These are phyloP conservation scores for Podocnemis expansa DNA, from an alignment of 2,113 vertebrate species.

Conservation along the genomic window DNA sequence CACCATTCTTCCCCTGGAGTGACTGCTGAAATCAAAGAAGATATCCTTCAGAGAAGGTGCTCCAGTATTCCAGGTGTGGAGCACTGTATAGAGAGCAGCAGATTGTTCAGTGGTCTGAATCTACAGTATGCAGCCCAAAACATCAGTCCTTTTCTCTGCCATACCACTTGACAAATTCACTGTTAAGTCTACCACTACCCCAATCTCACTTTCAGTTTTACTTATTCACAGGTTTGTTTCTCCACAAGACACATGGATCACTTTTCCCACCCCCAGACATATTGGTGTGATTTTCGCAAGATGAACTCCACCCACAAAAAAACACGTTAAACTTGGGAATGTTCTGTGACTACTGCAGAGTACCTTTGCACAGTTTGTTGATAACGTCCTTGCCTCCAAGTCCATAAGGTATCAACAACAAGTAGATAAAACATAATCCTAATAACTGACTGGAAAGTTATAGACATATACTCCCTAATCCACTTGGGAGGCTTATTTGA, in stretches of 20 bases:
- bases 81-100: background rate
- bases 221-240: background rate
- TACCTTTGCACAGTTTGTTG: slow-evolving; percentile 54
- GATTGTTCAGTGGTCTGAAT: background rate
- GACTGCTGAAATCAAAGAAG: background rate
- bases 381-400: background rate
- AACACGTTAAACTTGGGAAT: slow-evolving; percentile 45
- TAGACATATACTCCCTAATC: background rate
- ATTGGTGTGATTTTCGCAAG: slow-evolving; percentile 43
- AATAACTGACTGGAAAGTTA: slow-evolving; percentile 46
- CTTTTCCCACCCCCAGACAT: slow-evolving; percentile 37
- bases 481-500: background rate
- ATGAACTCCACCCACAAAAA: slow-evolving; percentile 51
- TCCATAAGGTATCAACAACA: background rate
- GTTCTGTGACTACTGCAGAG: background rate
- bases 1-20: background rate
- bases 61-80: background rate
- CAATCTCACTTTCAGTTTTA: background rate
- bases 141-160: slow-evolving; percentile 8
- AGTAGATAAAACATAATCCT: slow-evolving; percentile 5
- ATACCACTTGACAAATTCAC: slow-evolving; percentile 41
- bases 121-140: background rate
- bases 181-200: slow-evolving; percentile 52
- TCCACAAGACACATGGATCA: background rate
- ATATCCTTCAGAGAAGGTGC: background rate